Conservation (phyloP, 2,888 invertebrate genomes). For the Stenodera caucasica region DNA sequence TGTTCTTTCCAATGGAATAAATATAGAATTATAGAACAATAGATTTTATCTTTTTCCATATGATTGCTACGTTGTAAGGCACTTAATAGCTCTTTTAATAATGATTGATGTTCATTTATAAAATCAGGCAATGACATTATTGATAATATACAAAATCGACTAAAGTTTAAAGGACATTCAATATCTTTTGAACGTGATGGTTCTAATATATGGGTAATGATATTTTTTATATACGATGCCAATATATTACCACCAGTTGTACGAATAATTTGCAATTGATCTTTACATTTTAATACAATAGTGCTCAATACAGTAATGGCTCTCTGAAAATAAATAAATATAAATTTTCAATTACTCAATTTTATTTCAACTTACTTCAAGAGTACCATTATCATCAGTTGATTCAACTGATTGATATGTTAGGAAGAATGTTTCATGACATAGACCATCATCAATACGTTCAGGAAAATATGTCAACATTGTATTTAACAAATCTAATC, state of each 20-base stretch:
- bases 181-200: slow-evolving; percentile 19
- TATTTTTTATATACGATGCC: slow-evolving; percentile 29
- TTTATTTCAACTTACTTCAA: slow-evolving; percentile 25
- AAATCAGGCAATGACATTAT: slow-evolving; percentile 34
- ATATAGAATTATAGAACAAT: slow-evolving; percentile 35
- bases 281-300: slow-evolving; percentile 24
- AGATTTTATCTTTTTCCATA: slow-evolving; percentile 22
- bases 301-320: slow-evolving; percentile 30
- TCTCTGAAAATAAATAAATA: slow-evolving; percentile 21
- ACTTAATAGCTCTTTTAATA: slow-evolving; percentile 35
- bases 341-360: slow-evolving; percentile 4
- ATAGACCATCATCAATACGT: slow-evolving; percentile 29
- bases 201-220: slow-evolving; percentile 28
- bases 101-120: slow-evolving; percentile 32
- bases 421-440: slow-evolving; percentile 32
- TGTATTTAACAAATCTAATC: slow-evolving; percentile 35
- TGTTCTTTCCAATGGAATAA: slow-evolving; percentile 34
- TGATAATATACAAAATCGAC: slow-evolving; percentile 31
- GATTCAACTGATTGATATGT: slow-evolving; percentile 21
- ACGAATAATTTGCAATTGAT: slow-evolving; percentile 24
- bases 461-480: slow-evolving; percentile 29
- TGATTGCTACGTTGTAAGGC: slow-evolving; percentile 24
- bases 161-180: slow-evolving; percentile 28
- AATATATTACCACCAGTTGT: slow-evolving; percentile 27
- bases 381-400: slow-evolving; percentile 26